Evolutionary conservation across 2,888 invertebrate species (phyloP), one percentile per base, ranked within the genome.

Genomic region (Ellobium chinense): DNA sequence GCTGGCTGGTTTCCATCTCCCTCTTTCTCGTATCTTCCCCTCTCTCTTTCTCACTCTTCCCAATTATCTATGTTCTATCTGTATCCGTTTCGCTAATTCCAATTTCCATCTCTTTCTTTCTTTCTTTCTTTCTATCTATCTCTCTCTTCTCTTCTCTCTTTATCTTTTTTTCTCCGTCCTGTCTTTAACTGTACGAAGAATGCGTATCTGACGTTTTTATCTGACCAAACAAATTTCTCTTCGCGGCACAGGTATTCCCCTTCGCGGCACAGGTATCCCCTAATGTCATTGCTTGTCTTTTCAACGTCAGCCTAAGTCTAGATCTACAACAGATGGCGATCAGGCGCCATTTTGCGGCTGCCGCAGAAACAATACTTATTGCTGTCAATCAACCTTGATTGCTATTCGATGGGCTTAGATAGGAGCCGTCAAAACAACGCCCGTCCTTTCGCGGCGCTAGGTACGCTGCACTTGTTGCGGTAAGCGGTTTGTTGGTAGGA

Each of bases 381-480:
- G 58, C 34, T 70, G 70, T 58, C 70, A 70, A 34, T 70, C 70
- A 70, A n/a, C 58, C 58, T 24, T 69, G 14, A 4, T 54, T 18
- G 69, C 46, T 54, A n/a, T 9, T 54, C 29, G 27, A 69, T 29
- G n/a, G 31, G 31, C 46, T n/a, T 54, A 46, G 46, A 46, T 29
- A 0, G 46, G 31, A 69, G 39, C 39, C 54, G 29, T 69, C 69
- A 54, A 54, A 69, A 54, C 36, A 69, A 54, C 46, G 54, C n/a
- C n/a, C n/a, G n/a, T n/a, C n/a, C n/a, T n/a, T n/a, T n/a, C n/a
- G n/a, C n/a, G n/a, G n/a, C n/a, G n/a, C n/a, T n/a, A n/a, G n/a
- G n/a, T n/a, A n/a, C n/a, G n/a, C n/a, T n/a, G n/a, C n/a, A n/a
- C n/a, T n/a, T n/a, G n/a, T n/a, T n/a, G n/a, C n/a, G n/a, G n/a